Conservation (phyloP, 2,113 vertebrate species). For the Microcebus ravelobensis region DNA sequence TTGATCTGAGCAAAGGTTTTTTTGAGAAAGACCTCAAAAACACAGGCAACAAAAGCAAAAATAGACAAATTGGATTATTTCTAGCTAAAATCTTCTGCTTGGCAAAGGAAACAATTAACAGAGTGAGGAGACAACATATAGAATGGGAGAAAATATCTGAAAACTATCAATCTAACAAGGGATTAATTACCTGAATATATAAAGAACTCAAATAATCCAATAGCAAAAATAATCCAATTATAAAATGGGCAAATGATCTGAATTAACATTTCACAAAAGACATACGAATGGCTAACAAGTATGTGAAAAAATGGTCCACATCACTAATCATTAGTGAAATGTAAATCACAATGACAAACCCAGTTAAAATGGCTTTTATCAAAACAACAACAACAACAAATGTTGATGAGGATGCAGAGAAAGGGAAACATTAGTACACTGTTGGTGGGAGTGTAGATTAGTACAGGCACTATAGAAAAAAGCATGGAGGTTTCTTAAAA, state of each 20-base stretch:
- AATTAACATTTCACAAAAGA: not conserved
- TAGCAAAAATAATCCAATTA: not conserved
- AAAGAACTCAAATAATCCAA: not conserved
- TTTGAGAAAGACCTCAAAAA: not conserved
- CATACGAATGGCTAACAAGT: not conserved
- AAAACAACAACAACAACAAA: not conserved
- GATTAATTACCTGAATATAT: not conserved
- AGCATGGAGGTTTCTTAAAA: not conserved
- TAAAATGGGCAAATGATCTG: not conserved
- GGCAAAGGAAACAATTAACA: not conserved
- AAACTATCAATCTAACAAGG: not conserved
- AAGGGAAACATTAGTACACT: not conserved
- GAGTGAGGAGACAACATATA: not conserved
- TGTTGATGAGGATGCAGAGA: not conserved
- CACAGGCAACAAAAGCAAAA: not conserved
- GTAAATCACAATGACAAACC: not conserved
- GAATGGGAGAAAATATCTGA: not conserved
- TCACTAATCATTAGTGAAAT: not conserved
- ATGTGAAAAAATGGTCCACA: not conserved
- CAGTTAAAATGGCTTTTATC: not conserved
- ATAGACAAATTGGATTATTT: not conserved
- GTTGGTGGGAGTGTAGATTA: not conserved
- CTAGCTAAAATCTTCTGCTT: not conserved
- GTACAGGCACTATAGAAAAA: not conserved
- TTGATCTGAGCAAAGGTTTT: not conserved